These are phyloP conservation scores for Myiothlypis chrysogaster DNA, from an alignment of 2,797 vertebrate genomes.

Conservation along the genomic window DNA sequence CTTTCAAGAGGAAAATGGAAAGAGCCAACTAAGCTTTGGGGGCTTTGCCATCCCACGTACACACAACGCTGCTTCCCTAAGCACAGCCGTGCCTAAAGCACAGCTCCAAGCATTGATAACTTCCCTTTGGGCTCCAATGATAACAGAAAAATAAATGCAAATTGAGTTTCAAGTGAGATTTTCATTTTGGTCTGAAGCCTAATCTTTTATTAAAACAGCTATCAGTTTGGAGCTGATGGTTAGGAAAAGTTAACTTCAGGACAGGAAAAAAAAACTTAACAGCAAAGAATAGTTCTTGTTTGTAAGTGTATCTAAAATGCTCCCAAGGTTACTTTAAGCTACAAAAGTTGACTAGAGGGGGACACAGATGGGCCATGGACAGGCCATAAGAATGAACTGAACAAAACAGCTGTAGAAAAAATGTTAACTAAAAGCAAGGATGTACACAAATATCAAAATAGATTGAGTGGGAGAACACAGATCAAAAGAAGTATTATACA, in stretches of 20 bases:
- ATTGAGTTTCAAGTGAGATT: slow-evolving; percentile 3
- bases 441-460: slow-evolving; percentile 32
- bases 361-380: fast-evolving
- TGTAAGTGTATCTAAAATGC: not conserved
- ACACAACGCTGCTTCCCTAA: not conserved
- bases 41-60: not conserved
- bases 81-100: not conserved
- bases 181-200: slow-evolving; percentile 2
- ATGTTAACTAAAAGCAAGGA: slow-evolving; percentile 23
- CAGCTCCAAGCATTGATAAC: not conserved
- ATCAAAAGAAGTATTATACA: slow-evolving; percentile 66
- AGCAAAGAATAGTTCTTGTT: not conserved
- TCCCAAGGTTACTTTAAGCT: not conserved
- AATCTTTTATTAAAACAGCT: slow-evolving; percentile 26
- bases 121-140: not conserved
- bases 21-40: not conserved
- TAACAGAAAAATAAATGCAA: slow-evolving; percentile 8
- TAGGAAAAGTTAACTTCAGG: slow-evolving; percentile 16
- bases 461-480: slow-evolving; percentile 61
- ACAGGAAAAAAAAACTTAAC: not conserved
- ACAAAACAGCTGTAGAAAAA: slow-evolving; percentile 17
- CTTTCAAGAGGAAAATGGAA: not conserved
- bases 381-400: not conserved
- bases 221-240: not conserved
- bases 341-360: not conserved